Evolutionary conservation across 2,113 vertebrate species (phyloP), one percentile per base, ranked within the genome.

Genomic region (Herpetotheres cachinnans): DNA sequence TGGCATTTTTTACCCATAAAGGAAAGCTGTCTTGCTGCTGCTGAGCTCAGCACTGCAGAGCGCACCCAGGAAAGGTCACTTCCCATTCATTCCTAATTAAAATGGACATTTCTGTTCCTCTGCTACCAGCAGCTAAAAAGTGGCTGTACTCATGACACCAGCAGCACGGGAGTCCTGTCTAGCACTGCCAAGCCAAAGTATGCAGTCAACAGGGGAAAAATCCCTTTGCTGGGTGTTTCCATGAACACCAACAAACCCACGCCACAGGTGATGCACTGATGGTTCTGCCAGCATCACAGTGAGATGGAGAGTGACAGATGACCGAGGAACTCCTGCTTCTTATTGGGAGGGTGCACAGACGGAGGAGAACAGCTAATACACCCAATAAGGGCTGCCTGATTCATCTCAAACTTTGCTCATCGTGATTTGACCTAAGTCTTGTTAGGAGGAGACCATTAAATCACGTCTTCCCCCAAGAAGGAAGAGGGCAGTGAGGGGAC

Each of bases 41-140:
- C 94, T 72, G 78, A 93, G 91, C 58, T 95, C 94, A 73, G 94
- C 84, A 24, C 67, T 44, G 21, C 69, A 32, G 40, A 69, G 82
- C 3, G 16, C 54, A 69, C 67, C 42, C 78, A 85, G 82, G 30
- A 46, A 70, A 69, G 55, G 50, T 13, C 10, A 32, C 40, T 88
- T 42, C 85, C 76, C 54, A 30, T 61, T 59, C 16, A 3, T 16
- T 76, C 16, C 11, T 93, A 49, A 80, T 88, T 49, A 29, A 66
- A 83, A 73, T 2, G 14, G 81, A 55, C n/a, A 22, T 49, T 94
- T 79, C 56, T 78, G 9, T 9, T 55, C 50, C 63, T 71, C 24
- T 29, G 25, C 30, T 42, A 44, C 54, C 42, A 27, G 34, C 38
- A 83, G 42, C 72, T 84, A 34, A 22, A 50, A 83, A 38, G 34